Conservation (phyloP, 2,797 vertebrate species). For the Hydrolagus colliei region DNA sequence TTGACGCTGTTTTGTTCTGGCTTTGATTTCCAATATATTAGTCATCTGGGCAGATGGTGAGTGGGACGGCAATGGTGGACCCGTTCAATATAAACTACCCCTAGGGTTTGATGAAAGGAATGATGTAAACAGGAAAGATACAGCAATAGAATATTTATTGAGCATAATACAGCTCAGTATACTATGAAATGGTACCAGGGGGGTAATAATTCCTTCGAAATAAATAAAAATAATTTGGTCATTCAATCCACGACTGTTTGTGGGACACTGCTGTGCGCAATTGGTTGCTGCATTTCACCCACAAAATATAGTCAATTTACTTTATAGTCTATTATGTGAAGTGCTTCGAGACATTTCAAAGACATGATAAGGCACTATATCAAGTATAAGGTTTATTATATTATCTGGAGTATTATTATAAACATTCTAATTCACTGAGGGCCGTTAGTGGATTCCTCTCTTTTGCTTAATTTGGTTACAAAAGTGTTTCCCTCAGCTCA, state of each 20-base stretch:
- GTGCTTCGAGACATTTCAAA: no score
- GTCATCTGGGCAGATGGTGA: slow-evolving; percentile 72
- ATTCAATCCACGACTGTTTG: no score
- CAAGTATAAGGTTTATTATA: no score
- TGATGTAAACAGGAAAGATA: slow-evolving; percentile 71
- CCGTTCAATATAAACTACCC: slow-evolving; percentile 55
- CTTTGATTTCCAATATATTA: slow-evolving; percentile 73
- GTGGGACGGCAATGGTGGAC: slow-evolving; percentile 62
- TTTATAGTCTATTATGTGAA: no score
- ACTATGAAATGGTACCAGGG: no score
- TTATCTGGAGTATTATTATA: neutral
- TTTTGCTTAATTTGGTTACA: neutral
- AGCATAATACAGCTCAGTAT: slow-evolving; percentile 44
- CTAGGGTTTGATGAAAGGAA: slow-evolving; percentile 49
- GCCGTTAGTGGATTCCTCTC: neutral
- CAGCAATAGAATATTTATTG: slow-evolving; percentile 82
- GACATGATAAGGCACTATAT: no score
- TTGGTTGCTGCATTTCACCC: no score
- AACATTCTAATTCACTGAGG: neutral
- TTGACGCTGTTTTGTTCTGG: slow-evolving; percentile 53
- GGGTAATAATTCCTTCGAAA: no score
- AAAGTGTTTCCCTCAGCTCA: neutral
- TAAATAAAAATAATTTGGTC: no score
- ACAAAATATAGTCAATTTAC: no score
- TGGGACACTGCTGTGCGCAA: no score